A percentile compares a stretch with the other conserved stretches of the same genome.
phyloP scores from a whole-genome alignment of 1,140 invertebrate species.

The Forficula auricularia region DNA sequence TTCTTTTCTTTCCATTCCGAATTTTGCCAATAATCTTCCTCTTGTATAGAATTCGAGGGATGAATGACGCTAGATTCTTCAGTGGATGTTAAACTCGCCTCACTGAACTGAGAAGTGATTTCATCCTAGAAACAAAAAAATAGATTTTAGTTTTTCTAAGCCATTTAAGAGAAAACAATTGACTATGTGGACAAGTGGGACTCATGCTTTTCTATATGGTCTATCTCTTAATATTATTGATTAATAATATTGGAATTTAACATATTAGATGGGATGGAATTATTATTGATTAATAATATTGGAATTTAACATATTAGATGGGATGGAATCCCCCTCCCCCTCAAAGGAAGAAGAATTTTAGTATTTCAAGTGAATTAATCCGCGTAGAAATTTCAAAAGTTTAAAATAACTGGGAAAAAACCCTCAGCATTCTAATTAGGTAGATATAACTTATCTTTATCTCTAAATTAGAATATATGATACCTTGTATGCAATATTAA shows the following conservation, averaged over 20 bases:
- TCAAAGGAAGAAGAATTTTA: no score
- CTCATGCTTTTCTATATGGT: not conserved
- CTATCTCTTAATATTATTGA: not conserved
- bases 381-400: no score
- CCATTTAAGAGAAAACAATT: not conserved
- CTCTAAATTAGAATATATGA: no score
- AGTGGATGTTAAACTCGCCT: conserved; percentile 13
- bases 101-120: conserved; percentile 20
- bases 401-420: no score
- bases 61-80: conserved; percentile 7
- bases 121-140: conserved; percentile 21
- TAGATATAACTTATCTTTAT: no score
- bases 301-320: not conserved
- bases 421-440: no score
- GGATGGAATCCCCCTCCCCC: no score
- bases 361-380: no score
- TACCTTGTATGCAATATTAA: no score
- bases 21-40: conserved; percentile 36
- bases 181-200: not conserved
- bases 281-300: not conserved
- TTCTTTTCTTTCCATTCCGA: conserved; percentile 59
- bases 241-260: not conserved
- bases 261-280: no score
- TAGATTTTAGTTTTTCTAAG: not conserved
- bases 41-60: conserved; percentile 7